A percentile compares a stretch with the other conserved stretches of the same genome.
phyloP scores from a whole-genome alignment of 1,140 invertebrate species.

The Drosophila bifasciata region DNA sequence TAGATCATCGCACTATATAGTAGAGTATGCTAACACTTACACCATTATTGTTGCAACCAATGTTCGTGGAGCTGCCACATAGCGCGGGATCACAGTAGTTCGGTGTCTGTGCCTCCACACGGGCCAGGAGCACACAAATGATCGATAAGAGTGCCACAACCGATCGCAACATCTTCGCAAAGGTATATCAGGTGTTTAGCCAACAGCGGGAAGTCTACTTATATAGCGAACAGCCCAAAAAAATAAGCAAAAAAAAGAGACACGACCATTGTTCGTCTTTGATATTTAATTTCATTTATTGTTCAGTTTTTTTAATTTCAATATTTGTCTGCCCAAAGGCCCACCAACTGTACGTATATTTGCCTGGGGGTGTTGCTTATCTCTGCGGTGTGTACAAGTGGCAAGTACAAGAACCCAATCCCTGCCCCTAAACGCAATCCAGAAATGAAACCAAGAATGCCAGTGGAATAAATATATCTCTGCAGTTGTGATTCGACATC shows the following conservation, averaged over 20 bases:
- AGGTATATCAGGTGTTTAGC: background rate
- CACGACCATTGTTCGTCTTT: conserved; percentile 6
- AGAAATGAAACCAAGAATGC: too few species aligned
- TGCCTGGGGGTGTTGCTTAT: background rate
- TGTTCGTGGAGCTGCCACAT: conserved; percentile 22
- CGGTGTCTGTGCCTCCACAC: conserved; percentile 4
- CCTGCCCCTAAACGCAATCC: background rate
- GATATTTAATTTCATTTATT: conserved; percentile 12
- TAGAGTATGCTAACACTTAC: conserved; percentile 34
- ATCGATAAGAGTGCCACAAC: conserved; percentile 15
- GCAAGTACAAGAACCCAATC: background rate
- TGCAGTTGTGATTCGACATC: too few species aligned
- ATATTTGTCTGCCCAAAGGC: conserved; percentile 28
- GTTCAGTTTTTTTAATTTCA: conserved; percentile 20
- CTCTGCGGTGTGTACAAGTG: background rate
- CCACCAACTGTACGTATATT: conserved; percentile 1
- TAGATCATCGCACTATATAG: too few species aligned
- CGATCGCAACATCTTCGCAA: conserved; percentile 30
- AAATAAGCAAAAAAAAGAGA: too few species aligned
- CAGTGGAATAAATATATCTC: too few species aligned
- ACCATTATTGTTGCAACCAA: conserved; percentile 57
- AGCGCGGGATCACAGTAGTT: conserved; percentile 42
- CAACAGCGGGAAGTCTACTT: background rate
- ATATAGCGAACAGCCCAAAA: conserved; percentile 17
- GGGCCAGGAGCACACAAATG: conserved; percentile 1